Conservation (phyloP, 2,888 invertebrate species). For the Tholera decimalis region DNA sequence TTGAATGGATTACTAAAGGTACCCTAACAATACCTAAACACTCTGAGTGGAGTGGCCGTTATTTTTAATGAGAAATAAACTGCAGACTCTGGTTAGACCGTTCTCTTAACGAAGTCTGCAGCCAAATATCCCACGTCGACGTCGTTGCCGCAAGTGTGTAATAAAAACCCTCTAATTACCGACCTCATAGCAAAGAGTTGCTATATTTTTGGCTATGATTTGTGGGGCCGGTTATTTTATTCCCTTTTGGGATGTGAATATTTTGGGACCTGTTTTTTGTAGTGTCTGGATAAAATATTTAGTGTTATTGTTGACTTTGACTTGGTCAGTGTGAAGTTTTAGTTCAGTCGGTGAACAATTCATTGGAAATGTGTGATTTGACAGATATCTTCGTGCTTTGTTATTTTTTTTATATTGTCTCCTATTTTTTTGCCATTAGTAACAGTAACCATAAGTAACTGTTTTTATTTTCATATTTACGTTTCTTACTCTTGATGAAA, state of each 20-base stretch:
- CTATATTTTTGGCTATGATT: constrained; percentile 33
- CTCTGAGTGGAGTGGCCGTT: constrained; percentile 61
- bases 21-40: constrained; percentile 50
- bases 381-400: too few relatives aligned
- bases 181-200: constrained; percentile 49
- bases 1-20: constrained; percentile 31
- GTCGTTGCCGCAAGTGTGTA: constrained; percentile 60
- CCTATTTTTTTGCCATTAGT: too few relatives aligned
- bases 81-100: constrained; percentile 58
- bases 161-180: constrained; percentile 64
- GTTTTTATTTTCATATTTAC: too few relatives aligned
- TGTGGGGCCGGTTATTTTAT: constrained; percentile 20
- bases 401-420: too few relatives aligned
- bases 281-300: too few relatives aligned
- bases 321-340: too few relatives aligned
- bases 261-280: not conserved
- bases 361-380: too few relatives aligned
- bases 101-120: constrained; percentile 65
- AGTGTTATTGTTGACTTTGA: too few relatives aligned
- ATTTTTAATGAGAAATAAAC: constrained; percentile 70
- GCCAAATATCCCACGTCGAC: constrained; percentile 60
- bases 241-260: not conserved
- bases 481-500: too few relatives aligned
- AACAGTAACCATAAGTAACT: too few relatives aligned
- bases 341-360: too few relatives aligned